phyloP scores from a whole-genome alignment of 1,140 invertebrate species.

The Ostrea edulis region DNA sequence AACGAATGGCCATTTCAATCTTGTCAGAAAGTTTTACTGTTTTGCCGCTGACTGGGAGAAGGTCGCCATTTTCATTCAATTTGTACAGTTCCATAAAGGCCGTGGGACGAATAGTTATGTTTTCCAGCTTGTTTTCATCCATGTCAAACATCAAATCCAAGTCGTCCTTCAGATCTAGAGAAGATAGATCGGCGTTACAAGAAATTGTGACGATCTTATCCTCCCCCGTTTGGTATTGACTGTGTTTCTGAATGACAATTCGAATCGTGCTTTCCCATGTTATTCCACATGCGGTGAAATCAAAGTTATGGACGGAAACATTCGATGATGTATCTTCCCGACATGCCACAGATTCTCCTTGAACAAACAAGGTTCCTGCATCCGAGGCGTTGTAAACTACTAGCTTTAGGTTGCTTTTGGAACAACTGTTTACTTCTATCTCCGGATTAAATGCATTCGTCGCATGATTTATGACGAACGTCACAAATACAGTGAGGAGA shows the following conservation, averaged over 20 bases:
- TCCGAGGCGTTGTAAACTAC: constrained; percentile 42
- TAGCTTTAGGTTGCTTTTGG: constrained; percentile 7
- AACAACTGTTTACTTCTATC: constrained; percentile 43
- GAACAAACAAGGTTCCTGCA: constrained; percentile 49
- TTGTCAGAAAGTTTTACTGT: constrained; percentile 55
- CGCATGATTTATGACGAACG: background rate
- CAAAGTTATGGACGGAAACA: constrained; percentile 30
- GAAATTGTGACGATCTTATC: constrained; percentile 56
- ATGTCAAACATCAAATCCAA: constrained; percentile 47
- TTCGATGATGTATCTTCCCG: constrained; percentile 40
- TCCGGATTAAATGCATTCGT: background rate
- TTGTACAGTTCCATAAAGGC: constrained; percentile 55
- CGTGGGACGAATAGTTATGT: constrained; percentile 54
- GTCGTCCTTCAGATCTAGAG: constrained; percentile 43
- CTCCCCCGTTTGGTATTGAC: constrained; percentile 57
- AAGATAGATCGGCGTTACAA: constrained; percentile 52
- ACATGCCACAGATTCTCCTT: constrained; percentile 32
- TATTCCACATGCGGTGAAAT: constrained; percentile 47
- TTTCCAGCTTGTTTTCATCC: constrained; percentile 49
- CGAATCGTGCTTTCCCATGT: constrained; percentile 50
- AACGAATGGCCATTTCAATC: constrained; percentile 53
- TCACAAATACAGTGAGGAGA: background rate
- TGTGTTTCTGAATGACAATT: constrained; percentile 55
- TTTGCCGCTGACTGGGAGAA: background rate
- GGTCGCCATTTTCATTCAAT: constrained; percentile 7